These are phyloP conservation scores for Actenoides hombroni DNA, from an alignment of 2,113 vertebrate species.

Conservation along the genomic window DNA sequence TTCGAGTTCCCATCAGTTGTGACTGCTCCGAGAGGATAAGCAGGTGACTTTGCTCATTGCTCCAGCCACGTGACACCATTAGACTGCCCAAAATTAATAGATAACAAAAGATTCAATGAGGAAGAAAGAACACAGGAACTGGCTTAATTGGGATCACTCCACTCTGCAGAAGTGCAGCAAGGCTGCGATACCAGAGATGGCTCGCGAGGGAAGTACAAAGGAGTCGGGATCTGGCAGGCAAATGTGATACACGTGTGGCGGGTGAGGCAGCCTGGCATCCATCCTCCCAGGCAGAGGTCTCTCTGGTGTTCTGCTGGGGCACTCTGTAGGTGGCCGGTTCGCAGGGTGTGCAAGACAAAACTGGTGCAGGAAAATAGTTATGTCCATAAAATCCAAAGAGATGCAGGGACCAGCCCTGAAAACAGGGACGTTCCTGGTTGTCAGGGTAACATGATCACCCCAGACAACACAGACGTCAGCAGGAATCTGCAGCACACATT, in stretches of 20 bases:
- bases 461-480: slow-evolving; percentile 48
- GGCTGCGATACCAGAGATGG: neutral
- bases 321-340: neutral
- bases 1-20: neutral
- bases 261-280: slow-evolving; percentile 8
- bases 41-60: neutral
- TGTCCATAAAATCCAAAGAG: neutral
- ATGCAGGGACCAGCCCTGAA: neutral
- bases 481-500: neutral
- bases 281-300: neutral
- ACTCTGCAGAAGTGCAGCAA: neutral
- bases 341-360: neutral
- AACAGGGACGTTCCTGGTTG: slow-evolving; percentile 41
- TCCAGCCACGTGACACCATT: neutral
- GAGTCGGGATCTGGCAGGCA: slow-evolving; percentile 33
- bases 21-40: slow-evolving; percentile 29
- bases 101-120: neutral
- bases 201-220: slow-evolving; percentile 37
- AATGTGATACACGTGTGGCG: neutral
- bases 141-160: neutral
- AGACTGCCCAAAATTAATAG: slow-evolving; percentile 28
- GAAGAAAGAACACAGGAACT: neutral
- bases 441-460: slow-evolving; percentile 41
- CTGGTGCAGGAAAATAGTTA: neutral
- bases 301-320: slow-evolving; percentile 16